Base-by-base conservation (phyloP, 2,113 vertebrate genomes). In the Echinops telfairi region DNA sequence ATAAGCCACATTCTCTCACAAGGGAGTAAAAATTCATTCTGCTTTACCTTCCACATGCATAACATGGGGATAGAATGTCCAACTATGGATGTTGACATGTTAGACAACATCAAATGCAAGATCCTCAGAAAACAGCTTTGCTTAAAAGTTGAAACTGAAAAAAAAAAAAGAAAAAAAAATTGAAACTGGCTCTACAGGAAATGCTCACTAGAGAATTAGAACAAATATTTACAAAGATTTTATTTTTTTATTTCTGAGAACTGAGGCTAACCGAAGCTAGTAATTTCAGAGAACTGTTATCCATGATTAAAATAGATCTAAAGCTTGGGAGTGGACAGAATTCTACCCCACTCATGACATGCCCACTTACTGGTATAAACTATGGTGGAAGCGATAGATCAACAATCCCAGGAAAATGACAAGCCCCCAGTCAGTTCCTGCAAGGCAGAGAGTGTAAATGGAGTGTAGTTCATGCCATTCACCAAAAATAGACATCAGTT, bases 181-280 rank as follows among this genome's bases (percentile, higher is more conserved):
- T 76, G 66, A 93, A 47, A 2, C 47, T 86, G 80, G 8, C 36
- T 96, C 94, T 78, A 29, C 25, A 90, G 64, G 36, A 86, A 71
- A 83, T 27, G 40, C 25, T 64, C 92, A 79, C 53, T 78, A 81
- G 91, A 94, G 76, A 87, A 60, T 0, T 79, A 47, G 16, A 83
- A 53, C 83, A 90, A 94, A 95, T 96, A 94, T 95, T 93, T 92
- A 53, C 43, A 92, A 77, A 77, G 83, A 71, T 68, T 62, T 33
- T 78, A 71, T 38, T 62, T 3, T 78, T 86, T 86, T 76, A 31
- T 20, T 66, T 88, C 27, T 75, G 40, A 87, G 36, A 90, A 23
- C 29, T 86, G 53, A 96, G 38, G 58, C 91, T 82, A 94, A 88
- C 2, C 88, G 38, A 58, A 87, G 80, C 25, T 94, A 53, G 47